Evolutionary conservation across 2,888 invertebrate genomes (phyloP), one percentile per base, ranked within the genome.

Genomic region (Germaria angustata): DNA sequence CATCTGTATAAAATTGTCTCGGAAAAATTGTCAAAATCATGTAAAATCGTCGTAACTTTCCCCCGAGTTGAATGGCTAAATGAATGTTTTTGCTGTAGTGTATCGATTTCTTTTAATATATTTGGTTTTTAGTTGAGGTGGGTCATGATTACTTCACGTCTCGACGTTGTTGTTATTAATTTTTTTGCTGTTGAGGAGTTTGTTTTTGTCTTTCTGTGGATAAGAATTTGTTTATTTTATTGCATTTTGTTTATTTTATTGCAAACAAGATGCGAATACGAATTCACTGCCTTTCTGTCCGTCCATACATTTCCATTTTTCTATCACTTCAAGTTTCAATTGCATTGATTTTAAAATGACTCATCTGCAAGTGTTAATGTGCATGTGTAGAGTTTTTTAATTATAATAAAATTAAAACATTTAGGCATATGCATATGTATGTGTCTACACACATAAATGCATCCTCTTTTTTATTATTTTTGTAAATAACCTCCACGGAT

Each of bases 81-180:
- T n/a, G n/a, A n/a, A n/a, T 53, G 6, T 59, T 59, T 39, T 59
- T 59, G 13, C 24, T 46, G 41, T 53, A 9, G n/a, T 34, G 7
- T 34, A 8, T 49, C 8, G 41, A 9, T 71, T 15, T 24, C 36
- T 7, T 53, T 41, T 17, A 39, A 15, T 39, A 15, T 53, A 15
- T 17, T 15, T 32, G n/a, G 39, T 49, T 57, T 41, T 28, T 66
- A 57, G 55, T 78, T 78, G 49, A 71, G 71, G 78, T 78, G 69
- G 78, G 71, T 78, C 57, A 63, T 71, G 71, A 44, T 78, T 78
- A 39, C 20, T 49, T 69, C 44, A 20, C 55, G 20, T 46, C 65
- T 55, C 57, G 46, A 49, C 36, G 9, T 44, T 39, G 32, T 51
- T 53, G 61, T 61, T 24, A 53, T 22, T 44, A 11, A 55, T 53